Conservation (phyloP, 2,113 vertebrate genomes). For the Onychorhynchus coronatus region DNA sequence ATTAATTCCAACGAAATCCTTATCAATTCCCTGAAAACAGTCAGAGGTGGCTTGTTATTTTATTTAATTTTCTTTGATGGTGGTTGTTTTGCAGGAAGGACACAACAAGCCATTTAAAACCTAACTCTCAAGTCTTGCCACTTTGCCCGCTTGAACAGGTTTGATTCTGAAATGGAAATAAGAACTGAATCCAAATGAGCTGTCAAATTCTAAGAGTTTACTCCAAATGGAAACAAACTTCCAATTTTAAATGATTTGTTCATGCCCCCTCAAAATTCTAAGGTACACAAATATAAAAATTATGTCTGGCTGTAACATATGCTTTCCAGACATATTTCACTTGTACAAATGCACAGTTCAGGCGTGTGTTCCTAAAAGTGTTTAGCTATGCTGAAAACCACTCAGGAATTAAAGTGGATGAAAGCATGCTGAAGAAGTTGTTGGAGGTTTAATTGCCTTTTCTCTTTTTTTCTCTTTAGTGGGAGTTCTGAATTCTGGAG, state of each 20-base stretch:
- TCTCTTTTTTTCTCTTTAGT: constrained; percentile 42
- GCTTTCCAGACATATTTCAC: neutral
- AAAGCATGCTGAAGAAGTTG: constrained; percentile 43
- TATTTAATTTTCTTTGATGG: neutral
- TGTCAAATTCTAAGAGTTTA: neutral
- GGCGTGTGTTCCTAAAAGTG: neutral
- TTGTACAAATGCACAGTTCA: neutral
- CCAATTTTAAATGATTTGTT: neutral
- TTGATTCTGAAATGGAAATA: neutral
- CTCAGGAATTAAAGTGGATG: constrained; percentile 66
- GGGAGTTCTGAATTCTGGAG: constrained; percentile 73
- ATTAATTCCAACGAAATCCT: neutral
- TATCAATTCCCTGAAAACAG: neutral
- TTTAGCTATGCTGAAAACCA: constrained; percentile 55
- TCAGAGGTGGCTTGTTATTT: neutral
- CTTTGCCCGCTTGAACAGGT: neutral
- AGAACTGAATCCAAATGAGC: neutral
- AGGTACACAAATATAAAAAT: neutral
- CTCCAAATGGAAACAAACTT: neutral
- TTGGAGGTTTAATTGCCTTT: constrained; percentile 73
- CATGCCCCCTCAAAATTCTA: neutral
- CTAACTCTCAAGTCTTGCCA: neutral
- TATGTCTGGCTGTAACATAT: neutral
- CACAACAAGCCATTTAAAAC: neutral
- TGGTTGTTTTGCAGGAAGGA: neutral